These are phyloP conservation scores for Atlantisia rogersi DNA, from an alignment of 2,113 vertebrate species.

Conservation along the genomic window DNA sequence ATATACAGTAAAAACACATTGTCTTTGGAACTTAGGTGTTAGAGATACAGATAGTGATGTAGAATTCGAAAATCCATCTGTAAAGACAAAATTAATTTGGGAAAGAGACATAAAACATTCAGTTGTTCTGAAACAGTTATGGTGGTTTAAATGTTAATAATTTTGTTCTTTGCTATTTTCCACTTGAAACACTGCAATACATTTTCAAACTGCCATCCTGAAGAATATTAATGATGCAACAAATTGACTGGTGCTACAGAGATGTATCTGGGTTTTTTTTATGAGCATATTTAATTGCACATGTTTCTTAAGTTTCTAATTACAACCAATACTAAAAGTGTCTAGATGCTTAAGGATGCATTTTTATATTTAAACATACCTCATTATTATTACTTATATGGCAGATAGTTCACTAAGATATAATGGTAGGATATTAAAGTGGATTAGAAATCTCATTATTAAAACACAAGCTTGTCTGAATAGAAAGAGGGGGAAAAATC, in stretches of 20 bases:
- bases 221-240: slow-evolving; percentile 69
- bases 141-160: slow-evolving; percentile 23
- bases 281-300: slow-evolving; percentile 68
- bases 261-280: slow-evolving; percentile 53
- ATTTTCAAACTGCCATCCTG: slow-evolving; percentile 41
- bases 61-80: neutral
- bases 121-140: neutral
- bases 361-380: slow-evolving; percentile 61
- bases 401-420: slow-evolving; percentile 63
- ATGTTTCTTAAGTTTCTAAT: slow-evolving; percentile 74
- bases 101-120: neutral
- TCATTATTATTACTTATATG: slow-evolving; percentile 70
- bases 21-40: neutral
- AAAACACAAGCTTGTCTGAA: slow-evolving; percentile 49
- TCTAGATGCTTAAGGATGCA: slow-evolving; percentile 45
- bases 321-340: slow-evolving; percentile 69
- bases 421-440: slow-evolving; percentile 58
- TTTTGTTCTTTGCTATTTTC: slow-evolving; percentile 44
- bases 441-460: slow-evolving; percentile 67
- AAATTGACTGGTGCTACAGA: slow-evolving; percentile 64
- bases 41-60: neutral
- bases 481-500: neutral
- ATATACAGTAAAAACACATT: neutral
- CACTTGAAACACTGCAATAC: slow-evolving; percentile 15
- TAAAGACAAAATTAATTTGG: neutral